Percentiles rank a stretch among this genome's conserved stretches.
phyloP scores from a whole-genome alignment of 2,797 vertebrate genomes.

The Scolopax rusticola region DNA sequence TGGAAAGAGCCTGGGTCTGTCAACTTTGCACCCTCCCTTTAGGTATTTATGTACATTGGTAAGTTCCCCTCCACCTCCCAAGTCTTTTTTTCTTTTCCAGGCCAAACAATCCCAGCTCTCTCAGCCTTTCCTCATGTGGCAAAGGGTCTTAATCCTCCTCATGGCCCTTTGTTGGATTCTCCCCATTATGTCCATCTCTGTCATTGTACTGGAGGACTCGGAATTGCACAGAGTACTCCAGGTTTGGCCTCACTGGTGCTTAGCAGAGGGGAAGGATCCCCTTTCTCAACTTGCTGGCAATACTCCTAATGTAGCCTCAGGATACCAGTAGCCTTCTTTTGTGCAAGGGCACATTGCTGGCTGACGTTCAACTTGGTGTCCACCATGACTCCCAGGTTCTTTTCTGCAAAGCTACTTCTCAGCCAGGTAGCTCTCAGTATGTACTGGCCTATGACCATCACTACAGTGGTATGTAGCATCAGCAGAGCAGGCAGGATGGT shows the following conservation, averaged over 20 bases:
- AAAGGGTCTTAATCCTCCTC: neutral
- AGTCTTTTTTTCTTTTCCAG: neutral
- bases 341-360: neutral
- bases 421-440: neutral
- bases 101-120: neutral
- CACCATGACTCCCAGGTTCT: neutral
- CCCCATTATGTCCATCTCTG: fast-evolving
- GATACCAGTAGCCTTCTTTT: neutral
- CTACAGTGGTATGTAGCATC: neutral
- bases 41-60: neutral
- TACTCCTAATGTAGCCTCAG: neutral
- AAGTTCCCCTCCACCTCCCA: neutral
- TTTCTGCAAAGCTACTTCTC: neutral
- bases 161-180: neutral
- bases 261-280: neutral
- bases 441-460: neutral
- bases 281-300: neutral
- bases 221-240: neutral
- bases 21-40: neutral
- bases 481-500: neutral
- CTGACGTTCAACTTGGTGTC: neutral
- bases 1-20: neutral
- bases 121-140: neutral
- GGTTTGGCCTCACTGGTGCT: neutral
- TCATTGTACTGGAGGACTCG: neutral